phyloP scores from a whole-genome alignment of 1,140 invertebrate genomes.

The Belonocnema kinseyi region DNA sequence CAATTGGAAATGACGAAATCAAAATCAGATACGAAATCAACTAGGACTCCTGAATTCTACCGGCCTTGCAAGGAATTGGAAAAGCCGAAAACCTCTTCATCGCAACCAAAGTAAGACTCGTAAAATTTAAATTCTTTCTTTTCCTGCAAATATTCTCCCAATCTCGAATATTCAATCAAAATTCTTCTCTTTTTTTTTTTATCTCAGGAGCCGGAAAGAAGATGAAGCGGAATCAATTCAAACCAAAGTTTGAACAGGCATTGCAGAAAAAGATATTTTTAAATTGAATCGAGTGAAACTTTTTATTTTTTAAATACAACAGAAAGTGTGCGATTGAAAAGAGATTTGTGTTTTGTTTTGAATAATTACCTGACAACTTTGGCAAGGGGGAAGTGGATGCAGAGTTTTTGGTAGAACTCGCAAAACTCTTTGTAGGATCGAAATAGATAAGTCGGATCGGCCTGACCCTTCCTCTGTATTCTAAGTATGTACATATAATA shows the following conservation, averaged over 20 bases:
- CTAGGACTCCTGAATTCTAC: slow-evolving; percentile 4
- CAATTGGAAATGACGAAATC: slow-evolving; percentile 13
- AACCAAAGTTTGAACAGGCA: too few relatives aligned
- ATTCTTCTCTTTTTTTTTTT: too few relatives aligned
- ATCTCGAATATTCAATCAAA: too few relatives aligned
- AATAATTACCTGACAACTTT: slow-evolving; percentile 86
- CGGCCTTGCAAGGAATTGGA: neutral
- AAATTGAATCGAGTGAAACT: neutral
- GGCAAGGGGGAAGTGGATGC: slow-evolving; percentile 92
- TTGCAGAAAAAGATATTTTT: too few relatives aligned
- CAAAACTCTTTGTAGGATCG: slow-evolving; percentile 97
- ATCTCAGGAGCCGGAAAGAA: too few relatives aligned
- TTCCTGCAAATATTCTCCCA: too few relatives aligned
- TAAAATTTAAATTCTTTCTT: too few relatives aligned
- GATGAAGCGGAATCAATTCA: too few relatives aligned
- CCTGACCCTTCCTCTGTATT: slow-evolving; percentile 89
- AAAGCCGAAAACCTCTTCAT: neutral
- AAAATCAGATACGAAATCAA: neutral
- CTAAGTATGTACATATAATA: slow-evolving; percentile 97
- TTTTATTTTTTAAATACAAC: slow-evolving; percentile 1
- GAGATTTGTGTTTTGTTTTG: neutral
- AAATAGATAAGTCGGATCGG: slow-evolving; percentile 90
- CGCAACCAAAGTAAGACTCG: neutral
- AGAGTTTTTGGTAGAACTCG: slow-evolving; percentile 96
- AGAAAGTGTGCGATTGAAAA: neutral